Percentiles rank a stretch among this genome's conserved stretches.
phyloP scores from a whole-genome alignment of 64 coral and sea anemone genomes.

The Anthopleura sola region DNA sequence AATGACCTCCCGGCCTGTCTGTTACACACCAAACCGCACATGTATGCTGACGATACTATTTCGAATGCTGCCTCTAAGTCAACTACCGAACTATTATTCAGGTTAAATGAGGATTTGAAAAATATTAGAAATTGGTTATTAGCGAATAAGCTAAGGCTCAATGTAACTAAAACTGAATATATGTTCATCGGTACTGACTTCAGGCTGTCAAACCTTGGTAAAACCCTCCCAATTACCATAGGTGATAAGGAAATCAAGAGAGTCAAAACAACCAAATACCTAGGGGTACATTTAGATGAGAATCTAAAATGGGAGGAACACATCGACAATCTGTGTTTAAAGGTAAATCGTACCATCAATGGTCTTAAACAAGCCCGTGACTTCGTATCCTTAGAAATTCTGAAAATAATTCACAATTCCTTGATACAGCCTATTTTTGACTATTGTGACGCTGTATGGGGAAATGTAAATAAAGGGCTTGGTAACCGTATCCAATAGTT shows the following conservation, averaged over 20 bases:
- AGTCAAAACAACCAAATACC: constrained; percentile 3
- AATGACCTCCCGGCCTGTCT: constrained; percentile 14
- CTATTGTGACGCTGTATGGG: constrained; percentile 13
- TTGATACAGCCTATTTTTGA: constrained; percentile 23
- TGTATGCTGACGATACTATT: constrained; percentile 9
- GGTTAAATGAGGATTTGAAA: too few species aligned
- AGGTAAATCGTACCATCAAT: not conserved
- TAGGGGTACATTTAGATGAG: not conserved
- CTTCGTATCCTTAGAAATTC: too few species aligned
- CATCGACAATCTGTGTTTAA: not conserved
- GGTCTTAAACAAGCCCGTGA: too few species aligned
- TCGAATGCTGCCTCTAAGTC: not conserved
- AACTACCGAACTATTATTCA: not conserved
- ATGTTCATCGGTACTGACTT: too few species aligned
- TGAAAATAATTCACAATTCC: constrained; percentile 1
- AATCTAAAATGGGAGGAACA: constrained; percentile 13
- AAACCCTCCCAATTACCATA: not conserved
- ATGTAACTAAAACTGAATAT: too few species aligned
- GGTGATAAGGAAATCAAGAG: constrained; percentile 17
- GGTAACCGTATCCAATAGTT: not conserved
- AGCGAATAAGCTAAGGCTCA: too few species aligned
- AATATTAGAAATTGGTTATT: too few species aligned
- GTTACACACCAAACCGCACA: constrained; percentile 5
- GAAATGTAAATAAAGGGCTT: constrained; percentile 19
- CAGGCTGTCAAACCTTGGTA: not conserved